Base-by-base conservation (phyloP, 1,140 invertebrate species). In the Listronotus oregonensis region DNA sequence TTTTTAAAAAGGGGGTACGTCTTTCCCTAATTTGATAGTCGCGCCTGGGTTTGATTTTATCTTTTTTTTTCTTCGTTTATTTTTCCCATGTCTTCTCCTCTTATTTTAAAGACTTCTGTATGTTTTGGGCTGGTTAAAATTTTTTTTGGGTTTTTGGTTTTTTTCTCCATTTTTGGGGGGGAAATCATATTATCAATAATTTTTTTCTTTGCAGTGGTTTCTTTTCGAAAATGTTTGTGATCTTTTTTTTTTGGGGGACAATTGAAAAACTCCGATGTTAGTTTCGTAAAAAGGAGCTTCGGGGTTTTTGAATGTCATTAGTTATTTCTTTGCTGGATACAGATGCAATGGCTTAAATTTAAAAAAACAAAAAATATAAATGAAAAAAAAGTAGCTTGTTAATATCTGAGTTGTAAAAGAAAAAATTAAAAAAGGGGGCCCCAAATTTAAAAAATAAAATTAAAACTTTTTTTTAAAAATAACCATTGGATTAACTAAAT, bases 31-130 rank as follows among this genome's bases (percentile, higher is more conserved):
- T 3, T 37, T 37, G 8, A 37, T 37, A 9, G 34, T 37, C 11
- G 8, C 11, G 34, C 8, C 34, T 37, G 10, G 9, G 10, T 51
- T 51, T 51, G 10, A 55, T 40, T 39, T 55, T 17, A 17, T 15
- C 32, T 47, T 42, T 32, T 32, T n/a, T 61, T 69, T 59, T 6
- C 51, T 9, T 37, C 56, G n/a, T 51, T 40, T 1, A 12, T 15
- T 51, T 49, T 43, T 32, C 18, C 21, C 31, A 8, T 60, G 44
- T 54, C 68, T 64, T 60, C 68, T 72, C 1, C 64, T 43, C 71
- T 34, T 31, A 74, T 71, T 32, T 70, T 61, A 55, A 74, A 72
- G 9, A 70, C 62, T 66, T 74, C 73, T 3, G 59, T 70, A 44
- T 74, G 73, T 54, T 71, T 67, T 2, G 66, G 57, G 42, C 65